Base-by-base conservation (phyloP, 2,797 vertebrate species). In the Petrocephalus schoutedeni region DNA sequence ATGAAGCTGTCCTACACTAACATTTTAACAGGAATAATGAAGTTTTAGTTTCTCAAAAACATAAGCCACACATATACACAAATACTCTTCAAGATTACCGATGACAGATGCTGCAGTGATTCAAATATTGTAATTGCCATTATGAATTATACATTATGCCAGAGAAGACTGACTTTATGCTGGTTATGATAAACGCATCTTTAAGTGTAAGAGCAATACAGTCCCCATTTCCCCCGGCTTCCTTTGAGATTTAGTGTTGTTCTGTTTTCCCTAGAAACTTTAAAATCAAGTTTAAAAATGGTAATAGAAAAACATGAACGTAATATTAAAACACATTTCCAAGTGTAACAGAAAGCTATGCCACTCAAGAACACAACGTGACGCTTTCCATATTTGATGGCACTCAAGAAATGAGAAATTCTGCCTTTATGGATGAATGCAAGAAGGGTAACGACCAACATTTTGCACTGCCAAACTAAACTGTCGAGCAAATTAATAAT, bases 401-500 rank as follows among this genome's bases (percentile, higher is more conserved):
- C 71, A 41, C 14, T 16, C 12, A 8, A 77, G 61, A 45, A 19
- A 19, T 6, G 14, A 19, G 12, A 77, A 19, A 45, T 5, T 41
- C 54, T 77, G 7, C 28, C 21, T 67, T 14, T 32, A 19, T 51
- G 6, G 56, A 14, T 14, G 45, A 54, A 51, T 9, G 57, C 14
- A 64, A 61, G 86, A 80, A 84, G 86, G 64, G 19, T 87, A 64
- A 89, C 90, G 89, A 90, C 91, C 61, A 87, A 87, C 86, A 89
- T 89, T 86, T 87, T 10, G 91, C 91, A 93, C 92, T 58, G 82
- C 54, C 57, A 53, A 88, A 77, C 53, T 57, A 9, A 49, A 32
- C 84, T 58, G 53, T 23, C 86, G 84, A 92, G 93, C 93, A 91
- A 87, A 89, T 94, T 89, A 95, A 95, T 95, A 93, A 95, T 95